Conservation (phyloP, 2,797 vertebrate genomes). For the Arnoldichthys spilopterus region DNA sequence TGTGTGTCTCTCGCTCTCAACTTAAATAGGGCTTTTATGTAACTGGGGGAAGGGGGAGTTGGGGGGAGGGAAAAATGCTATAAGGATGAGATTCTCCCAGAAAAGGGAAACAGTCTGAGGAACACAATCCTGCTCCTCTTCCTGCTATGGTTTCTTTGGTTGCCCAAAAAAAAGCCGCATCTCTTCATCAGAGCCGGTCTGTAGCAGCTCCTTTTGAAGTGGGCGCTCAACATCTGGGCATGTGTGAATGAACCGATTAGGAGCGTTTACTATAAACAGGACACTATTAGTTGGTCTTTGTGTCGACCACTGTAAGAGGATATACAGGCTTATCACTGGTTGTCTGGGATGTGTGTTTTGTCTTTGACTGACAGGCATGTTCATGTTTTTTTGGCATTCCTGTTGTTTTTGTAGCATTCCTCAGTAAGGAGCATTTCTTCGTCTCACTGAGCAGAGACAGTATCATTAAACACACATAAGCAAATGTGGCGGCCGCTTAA, state of each 20-base stretch:
- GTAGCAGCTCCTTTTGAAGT: constrained; percentile 76
- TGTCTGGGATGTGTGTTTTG: background rate
- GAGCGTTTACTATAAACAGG: constrained; percentile 37
- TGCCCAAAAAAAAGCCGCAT: constrained; percentile 69
- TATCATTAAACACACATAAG: background rate
- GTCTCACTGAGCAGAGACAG: background rate
- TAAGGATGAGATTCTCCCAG: constrained; percentile 70
- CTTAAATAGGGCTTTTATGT: constrained; percentile 75
- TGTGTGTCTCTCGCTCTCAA: constrained; percentile 42
- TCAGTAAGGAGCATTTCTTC: background rate
- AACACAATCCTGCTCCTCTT: constrained; percentile 71
- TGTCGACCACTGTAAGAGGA: background rate
- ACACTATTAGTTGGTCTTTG: constrained; percentile 1
- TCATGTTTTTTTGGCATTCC: background rate
- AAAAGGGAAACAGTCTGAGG: constrained; percentile 60
- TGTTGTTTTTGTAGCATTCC: background rate
- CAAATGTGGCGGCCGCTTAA: background rate
- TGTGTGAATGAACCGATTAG: background rate
- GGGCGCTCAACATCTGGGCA: constrained; percentile 39
- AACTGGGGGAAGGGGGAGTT: constrained; percentile 70
- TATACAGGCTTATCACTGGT: background rate
- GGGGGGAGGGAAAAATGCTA: constrained; percentile 64
- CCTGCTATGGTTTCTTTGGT: constrained; percentile 73
- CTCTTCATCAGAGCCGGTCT: constrained; percentile 74
- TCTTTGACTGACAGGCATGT: constrained; percentile 4